Percentiles rank a stretch among this genome's conserved stretches.
phyloP scores from a whole-genome alignment of 2,797 vertebrate genomes.

The Anguilla obscura region DNA sequence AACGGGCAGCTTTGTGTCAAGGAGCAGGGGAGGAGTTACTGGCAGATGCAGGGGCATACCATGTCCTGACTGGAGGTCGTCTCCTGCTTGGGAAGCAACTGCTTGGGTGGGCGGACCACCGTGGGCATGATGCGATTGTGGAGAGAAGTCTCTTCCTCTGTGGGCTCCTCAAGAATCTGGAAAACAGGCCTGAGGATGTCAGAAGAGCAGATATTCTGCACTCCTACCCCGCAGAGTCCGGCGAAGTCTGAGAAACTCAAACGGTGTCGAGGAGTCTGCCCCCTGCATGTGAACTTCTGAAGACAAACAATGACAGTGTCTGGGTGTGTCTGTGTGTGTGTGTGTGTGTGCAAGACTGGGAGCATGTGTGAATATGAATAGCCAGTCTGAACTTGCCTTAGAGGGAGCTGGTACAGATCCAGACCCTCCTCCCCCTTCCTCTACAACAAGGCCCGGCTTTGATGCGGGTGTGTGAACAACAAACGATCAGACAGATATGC shows the following conservation, averaged over 20 bases:
- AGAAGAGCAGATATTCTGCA: neutral
- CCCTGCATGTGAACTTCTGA: neutral
- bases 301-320: slow-evolving; percentile 12
- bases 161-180: slow-evolving; percentile 93
- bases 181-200: slow-evolving; percentile 13
- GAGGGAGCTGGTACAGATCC: neutral
- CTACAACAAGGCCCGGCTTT: slow-evolving; percentile 16
- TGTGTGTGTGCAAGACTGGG: neutral
- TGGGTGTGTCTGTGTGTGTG: neutral
- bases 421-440: neutral
- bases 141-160: slow-evolving; percentile 95
- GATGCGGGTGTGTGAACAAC: neutral
- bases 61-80: slow-evolving; percentile 80
- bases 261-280: neutral
- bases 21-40: neutral
- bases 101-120: slow-evolving; percentile 90
- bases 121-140: slow-evolving; percentile 97
- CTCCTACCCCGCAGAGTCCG: neutral
- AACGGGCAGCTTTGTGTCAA: neutral
- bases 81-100: slow-evolving; percentile 77
- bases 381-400: slow-evolving; percentile 8
- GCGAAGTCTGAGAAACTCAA: neutral
- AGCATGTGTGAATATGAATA: neutral
- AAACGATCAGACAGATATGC: neutral
- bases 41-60: slow-evolving; percentile 64